These are phyloP conservation scores for Caenorhabditis plicata DNA, from an alignment of 2,888 invertebrate species.

Conservation along the genomic window DNA sequence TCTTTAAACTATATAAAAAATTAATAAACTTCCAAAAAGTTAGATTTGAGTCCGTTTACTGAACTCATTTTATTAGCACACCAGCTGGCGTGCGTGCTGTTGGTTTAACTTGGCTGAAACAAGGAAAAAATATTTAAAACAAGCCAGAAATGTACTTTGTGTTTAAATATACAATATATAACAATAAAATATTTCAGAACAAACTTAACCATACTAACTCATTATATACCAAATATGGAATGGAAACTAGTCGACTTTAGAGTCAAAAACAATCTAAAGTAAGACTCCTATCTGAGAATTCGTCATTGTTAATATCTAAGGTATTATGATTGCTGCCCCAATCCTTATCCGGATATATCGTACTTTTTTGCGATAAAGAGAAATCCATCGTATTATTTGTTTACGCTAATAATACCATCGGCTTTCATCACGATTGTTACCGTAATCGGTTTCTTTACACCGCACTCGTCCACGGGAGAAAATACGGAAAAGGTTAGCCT, in stretches of 20 bases:
- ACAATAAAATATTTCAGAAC: constrained; percentile 38
- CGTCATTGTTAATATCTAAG: constrained; percentile 24
- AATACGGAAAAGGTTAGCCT: constrained; percentile 63
- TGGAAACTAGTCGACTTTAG: constrained; percentile 63
- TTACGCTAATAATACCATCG: constrained; percentile 62
- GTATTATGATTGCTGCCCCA: constrained; percentile 64
- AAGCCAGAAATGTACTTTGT: not conserved
- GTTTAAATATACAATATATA: not conserved
- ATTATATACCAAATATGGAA: constrained; percentile 65
- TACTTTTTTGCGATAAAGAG: constrained; percentile 64
- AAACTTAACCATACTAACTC: constrained; percentile 51
- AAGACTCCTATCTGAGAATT: not conserved
- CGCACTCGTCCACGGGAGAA: constrained; percentile 63
- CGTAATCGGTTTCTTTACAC: constrained; percentile 64
- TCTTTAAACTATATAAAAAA: too few species aligned
- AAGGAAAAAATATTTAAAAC: not conserved
- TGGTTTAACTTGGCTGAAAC: not conserved
- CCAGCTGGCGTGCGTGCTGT: too few species aligned
- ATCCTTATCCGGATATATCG: constrained; percentile 62
- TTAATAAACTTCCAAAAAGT: too few species aligned
- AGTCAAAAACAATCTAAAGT: constrained; percentile 56
- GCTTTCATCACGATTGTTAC: constrained; percentile 65
- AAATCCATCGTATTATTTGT: constrained; percentile 64
- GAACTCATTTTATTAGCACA: too few species aligned
- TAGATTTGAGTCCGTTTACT: too few species aligned